phyloP scores from a whole-genome alignment of 2,888 invertebrate genomes.

The Sinhomidia bicolor region DNA sequence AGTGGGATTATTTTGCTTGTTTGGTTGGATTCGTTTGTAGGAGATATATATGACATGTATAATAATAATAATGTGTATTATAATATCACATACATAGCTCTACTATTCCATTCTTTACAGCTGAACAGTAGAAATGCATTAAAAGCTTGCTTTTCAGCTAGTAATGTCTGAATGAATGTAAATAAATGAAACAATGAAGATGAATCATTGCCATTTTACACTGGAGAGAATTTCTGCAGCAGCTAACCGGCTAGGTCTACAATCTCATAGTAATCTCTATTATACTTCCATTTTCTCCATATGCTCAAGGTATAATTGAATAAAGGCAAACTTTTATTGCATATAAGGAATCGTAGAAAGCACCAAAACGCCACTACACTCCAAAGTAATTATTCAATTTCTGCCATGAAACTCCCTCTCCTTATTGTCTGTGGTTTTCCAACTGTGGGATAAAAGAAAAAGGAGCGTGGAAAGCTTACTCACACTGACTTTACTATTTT shows the following conservation, averaged over 20 bases:
- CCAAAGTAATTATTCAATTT: conserved; percentile 42
- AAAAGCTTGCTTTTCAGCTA: not conserved
- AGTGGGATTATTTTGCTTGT: not conserved
- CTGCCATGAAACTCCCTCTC: not conserved
- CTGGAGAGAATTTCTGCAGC: no score
- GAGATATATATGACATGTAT: not conserved
- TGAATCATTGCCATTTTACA: not conserved
- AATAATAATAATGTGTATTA: no score
- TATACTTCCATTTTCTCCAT: not conserved
- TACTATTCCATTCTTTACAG: not conserved
- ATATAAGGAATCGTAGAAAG: not conserved
- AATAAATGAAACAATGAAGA: not conserved
- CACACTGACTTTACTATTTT: no score
- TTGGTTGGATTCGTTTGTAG: not conserved
- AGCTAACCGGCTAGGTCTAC: no score
- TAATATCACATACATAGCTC: no score
- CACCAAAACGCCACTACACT: conserved; percentile 2
- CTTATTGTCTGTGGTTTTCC: conserved; percentile 16
- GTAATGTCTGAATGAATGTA: not conserved
- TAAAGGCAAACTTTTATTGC: no score
- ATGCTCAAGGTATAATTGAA: not conserved
- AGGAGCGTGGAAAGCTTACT: not conserved
- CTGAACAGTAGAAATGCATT: not conserved
- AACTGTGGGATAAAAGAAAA: not conserved
- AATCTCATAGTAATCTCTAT: not conserved